Base-by-base conservation (phyloP, 1,140 invertebrate species). In the Ooceraea biroi region DNA sequence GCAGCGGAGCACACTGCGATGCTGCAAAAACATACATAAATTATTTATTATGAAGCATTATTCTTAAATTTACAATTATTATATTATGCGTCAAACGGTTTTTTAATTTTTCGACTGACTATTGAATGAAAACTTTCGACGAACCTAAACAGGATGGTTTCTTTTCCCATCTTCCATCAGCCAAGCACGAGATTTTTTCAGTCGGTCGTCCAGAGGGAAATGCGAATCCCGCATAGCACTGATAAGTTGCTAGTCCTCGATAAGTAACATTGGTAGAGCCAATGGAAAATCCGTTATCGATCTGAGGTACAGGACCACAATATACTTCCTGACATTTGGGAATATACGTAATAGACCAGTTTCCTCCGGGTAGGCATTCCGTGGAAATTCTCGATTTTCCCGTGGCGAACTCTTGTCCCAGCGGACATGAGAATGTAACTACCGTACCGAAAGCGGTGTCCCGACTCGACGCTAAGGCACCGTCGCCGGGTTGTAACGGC, bases 251-350 rank as follows among this genome's bases (percentile, higher is more conserved):
- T 86, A 98, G 95, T 14, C 98, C 98, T 83, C 96, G 96, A 89
- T 98, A 99, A 0, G 98, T 99, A 3, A 99, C 98, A 93, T 99
- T 99, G 0, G 98, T 97, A 0, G 98, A 98, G 63, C 97, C 97
- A 91, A 99, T 98, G 0, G 98, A 99, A 92, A 99, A 99, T 61
- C 98, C 98, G 92, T 99, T 99, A 89, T 99, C 98, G 78, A 99
- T 99, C 95, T 99, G 98, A 76, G 98, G 98, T 30, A 99, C 98
- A 46, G 98, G 98, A 71, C 98, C 98, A 94, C 98, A 99, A 92
- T 99, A 99, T 19, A 99, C 97, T 95, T 99, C 98, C 96, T 99
- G 98, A 94, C 98, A 99, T 92, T 97, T 97, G 4, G 98, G 98
- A 91, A 99, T 98, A 91, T 98, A 98, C 48, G 96, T 97, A 27